phyloP scores from a whole-genome alignment of 2,113 vertebrate genomes.

The Pterocles orientalis region DNA sequence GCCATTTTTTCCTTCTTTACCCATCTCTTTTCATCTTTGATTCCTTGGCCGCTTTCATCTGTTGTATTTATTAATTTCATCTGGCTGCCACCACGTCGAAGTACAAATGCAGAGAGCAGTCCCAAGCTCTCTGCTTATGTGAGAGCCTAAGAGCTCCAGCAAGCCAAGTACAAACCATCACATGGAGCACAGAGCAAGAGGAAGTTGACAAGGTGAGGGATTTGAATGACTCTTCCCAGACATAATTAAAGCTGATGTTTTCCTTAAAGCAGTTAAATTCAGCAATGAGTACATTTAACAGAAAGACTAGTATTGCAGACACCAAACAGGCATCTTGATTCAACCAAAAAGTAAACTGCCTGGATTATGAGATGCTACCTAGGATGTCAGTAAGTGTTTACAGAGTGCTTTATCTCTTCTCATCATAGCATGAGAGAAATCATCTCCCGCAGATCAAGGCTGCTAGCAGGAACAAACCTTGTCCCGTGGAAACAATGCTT shows the following conservation, averaged over 20 bases:
- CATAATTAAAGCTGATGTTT: background rate
- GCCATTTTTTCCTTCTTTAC: background rate
- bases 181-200: accelerated
- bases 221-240: background rate
- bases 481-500: background rate
- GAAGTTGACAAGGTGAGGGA: background rate
- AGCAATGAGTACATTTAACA: background rate
- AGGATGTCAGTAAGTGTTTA: background rate
- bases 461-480: background rate
- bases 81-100: background rate
- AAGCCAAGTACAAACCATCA: background rate
- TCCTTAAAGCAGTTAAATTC: background rate
- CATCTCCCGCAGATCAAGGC: background rate
- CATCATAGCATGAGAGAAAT: background rate
- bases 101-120: background rate
- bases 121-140: background rate
- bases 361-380: background rate
- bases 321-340: background rate
- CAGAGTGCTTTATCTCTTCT: background rate
- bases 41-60: background rate
- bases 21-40: background rate
- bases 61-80: background rate
- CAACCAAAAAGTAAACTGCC: background rate
- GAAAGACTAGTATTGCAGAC: background rate
- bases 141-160: background rate